Evolutionary conservation across 2,797 vertebrate genomes (phyloP), one percentile per base, ranked within the genome.

Genomic region (Spinus olivaceus): DNA sequence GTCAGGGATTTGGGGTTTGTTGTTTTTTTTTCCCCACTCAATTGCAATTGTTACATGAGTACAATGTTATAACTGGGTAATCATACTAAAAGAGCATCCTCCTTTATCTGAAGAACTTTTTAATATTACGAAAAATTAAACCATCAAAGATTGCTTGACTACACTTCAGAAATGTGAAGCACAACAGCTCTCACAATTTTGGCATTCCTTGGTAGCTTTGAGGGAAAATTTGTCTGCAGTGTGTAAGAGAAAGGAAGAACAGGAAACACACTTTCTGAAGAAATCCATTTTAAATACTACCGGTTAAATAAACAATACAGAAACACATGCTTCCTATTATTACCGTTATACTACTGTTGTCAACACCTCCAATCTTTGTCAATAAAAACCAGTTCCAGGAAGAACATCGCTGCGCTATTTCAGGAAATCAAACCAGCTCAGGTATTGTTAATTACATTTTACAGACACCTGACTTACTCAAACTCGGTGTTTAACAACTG

Each of bases 331-430:
- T 35, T 47, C 8, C 50, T 23, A 47, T 6, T 21, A 50, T 5
- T n/a, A 27, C 8, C 1, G 0, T 20, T 64, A n/a, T 1, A 17
- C 9, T 42, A 53, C 47, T 69, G 39, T 5, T 27, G 11, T 46
- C 42, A 79, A 72, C 20, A 35, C 15, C 30, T 50, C 2, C 4
- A 18, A 21, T 11, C 25, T 37, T 23, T 3, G 7, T 14, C 24
- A 30, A 42, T 21, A 35, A 44, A 80, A 41, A 28, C 0, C 10
- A 79, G 27, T 30, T 59, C 59, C 42, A 23, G 18, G 56, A 80
- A 54, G 22, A 37, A 33, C 25, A 64, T 4, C 13, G 21, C 17
- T 8, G 17, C 0, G 2, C 49, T 15, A 21, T 2, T 59, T 63
- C 42, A 28, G 21, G 56, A 80, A 54, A 46, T 1, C 7, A 73